Base-by-base conservation (phyloP, 2,113 vertebrate genomes). In the Lophochroa leadbeateri region DNA sequence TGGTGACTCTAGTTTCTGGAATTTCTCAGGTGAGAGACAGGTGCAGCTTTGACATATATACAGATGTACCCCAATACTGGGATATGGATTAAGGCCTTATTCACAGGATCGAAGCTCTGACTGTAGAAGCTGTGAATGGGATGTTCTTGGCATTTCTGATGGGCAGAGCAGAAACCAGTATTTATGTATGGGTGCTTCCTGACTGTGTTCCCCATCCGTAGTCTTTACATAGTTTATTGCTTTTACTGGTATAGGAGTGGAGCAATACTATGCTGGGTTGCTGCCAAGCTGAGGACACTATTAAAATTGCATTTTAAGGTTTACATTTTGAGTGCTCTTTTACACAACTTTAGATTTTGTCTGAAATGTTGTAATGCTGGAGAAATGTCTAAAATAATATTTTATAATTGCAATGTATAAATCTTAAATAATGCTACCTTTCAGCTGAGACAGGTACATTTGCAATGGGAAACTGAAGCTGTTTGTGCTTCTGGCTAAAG, bases 231-330 rank as follows among this genome's bases (percentile, higher is more conserved):
- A 75, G 33, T 43, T 95, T 86, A 55, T 82, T 68, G 72, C 52
- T 86, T 60, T 75, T 88, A 43, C 86, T 81, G 71, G 28, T 83
- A 46, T 29, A 46, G 64, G 64, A 84, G 69, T 33, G 35, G 50
- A 71, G 61, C 23, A 70, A 68, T 43, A 47, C 35, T 46, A 25
- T 4, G 17, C 65, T 95, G 92, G 55, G 33, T 15, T 75, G 57
- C 86, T 91, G 88, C 88, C 88, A 91, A 84, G 69, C 33, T 68
- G 35, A 83, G 88, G 60, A n/a, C 44, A 44, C 60, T 49, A 70
- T 92, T 94, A 84, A 94, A 94, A 88, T 44, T 75, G 39, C 86
- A 94, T 92, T 92, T 92, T 82, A 81, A 84, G 74, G 86, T 89
- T 96, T 95, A 82, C 11, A 72, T 72, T 89, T 92, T 19, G 19